Evolutionary conservation across 2,888 invertebrate genomes (phyloP), one percentile per base, ranked within the genome.

Genomic region (Cephalotes varians): DNA sequence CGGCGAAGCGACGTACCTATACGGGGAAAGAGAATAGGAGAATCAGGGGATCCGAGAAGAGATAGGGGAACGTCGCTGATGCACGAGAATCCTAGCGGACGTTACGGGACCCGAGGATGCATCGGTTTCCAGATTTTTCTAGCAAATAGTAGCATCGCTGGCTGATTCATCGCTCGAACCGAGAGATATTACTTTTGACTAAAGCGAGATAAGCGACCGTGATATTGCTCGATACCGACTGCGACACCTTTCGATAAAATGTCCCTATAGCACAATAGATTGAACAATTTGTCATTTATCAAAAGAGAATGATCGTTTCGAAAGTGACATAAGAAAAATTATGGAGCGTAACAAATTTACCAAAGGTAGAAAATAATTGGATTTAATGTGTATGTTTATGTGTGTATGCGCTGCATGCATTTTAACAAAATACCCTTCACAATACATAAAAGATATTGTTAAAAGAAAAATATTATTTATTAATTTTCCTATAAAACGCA

Each of bases 1-100:
- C 88, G 88, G 91, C 90, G 90, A 92, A 92, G 82, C 83, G 82
- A 82, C 74, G 65, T 34, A 49, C 56, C 81, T 25, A 58, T 31
- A 34, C 34, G 49, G 44, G 12, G n/a, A 2, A 49, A 9, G 18
- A 21, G 44, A n/a, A 18, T 10, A 18, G 47, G 69, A 25, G 28
- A 34, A 56, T 37, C 37, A 34, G 40, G 31, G 73, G 56, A 40
- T 62, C 28, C 21, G 31, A 65, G 47, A 31, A 69, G 67, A 40
- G 74, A 67, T 31, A 73, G 58, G 62, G 56, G 71, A 18, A 71
- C 37, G 74, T 44, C 69, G 60, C 31, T 73, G 73, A 81, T 67
- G 56, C 74, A n/a, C 58, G 74, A 56, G 47, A 82, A 69, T 84
- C 54, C 47, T 73, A 56, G 34, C 49, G 47, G 21, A 34, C 65